Percentiles rank a stretch among this genome's conserved stretches.
Conservation (phyloP, 30 jellyfish, hydroid and myxozoan genomes). For the Hydractinia echinata region DNA sequence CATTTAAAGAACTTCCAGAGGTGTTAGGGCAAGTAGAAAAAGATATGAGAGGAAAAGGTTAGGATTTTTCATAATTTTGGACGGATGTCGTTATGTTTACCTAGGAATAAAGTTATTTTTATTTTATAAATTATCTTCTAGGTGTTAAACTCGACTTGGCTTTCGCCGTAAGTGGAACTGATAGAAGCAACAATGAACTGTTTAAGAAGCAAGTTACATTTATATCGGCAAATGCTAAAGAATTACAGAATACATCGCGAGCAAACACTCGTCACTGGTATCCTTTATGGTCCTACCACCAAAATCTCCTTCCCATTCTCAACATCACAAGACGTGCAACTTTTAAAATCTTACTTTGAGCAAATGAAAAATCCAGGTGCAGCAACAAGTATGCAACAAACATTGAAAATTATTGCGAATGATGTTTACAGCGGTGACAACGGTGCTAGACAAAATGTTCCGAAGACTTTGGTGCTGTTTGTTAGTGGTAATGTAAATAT, state of each 20-base stretch:
- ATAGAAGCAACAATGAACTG: slow-evolving; percentile 7
- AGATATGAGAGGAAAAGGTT: slow-evolving; percentile 5
- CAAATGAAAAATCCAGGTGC: neutral
- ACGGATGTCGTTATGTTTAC: neutral
- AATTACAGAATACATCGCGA: slow-evolving; percentile 29
- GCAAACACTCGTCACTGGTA: slow-evolving; percentile 34
- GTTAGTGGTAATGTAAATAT: slow-evolving; percentile 16
- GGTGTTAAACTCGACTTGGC: slow-evolving; percentile 16
- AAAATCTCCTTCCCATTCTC: neutral
- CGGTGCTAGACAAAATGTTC: slow-evolving; percentile 60
- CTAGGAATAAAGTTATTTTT: neutral
- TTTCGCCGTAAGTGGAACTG: slow-evolving; percentile 2
- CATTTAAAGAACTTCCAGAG: neutral
- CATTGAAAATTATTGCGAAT: neutral
- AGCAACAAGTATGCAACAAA: neutral
- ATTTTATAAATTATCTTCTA: neutral
- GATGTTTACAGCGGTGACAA: slow-evolving; percentile 9
- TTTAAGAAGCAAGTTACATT: slow-evolving; percentile 46
- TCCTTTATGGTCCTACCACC: slow-evolving; percentile 46
- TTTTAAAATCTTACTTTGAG: neutral
- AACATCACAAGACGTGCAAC: neutral
- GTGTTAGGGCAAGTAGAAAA: slow-evolving; percentile 1
- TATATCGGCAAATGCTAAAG: slow-evolving; percentile 14
- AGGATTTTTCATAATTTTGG: neutral
- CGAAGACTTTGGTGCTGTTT: slow-evolving; percentile 47